phyloP scores from a whole-genome alignment of 2,797 vertebrate species.

The Trichosurus vulpecula region DNA sequence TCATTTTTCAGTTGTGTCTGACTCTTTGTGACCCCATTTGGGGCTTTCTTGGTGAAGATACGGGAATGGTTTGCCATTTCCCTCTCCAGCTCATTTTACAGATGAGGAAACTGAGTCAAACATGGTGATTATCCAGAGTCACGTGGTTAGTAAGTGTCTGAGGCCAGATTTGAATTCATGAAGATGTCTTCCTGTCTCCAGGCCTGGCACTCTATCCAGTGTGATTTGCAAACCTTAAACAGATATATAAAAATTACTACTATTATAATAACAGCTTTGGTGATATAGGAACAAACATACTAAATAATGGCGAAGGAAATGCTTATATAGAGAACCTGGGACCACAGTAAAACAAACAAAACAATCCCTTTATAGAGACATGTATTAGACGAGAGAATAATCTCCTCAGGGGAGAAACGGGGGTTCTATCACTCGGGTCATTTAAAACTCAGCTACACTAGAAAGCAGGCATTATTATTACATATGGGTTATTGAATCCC shows the following conservation, averaged over 20 bases:
- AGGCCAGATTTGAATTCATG: not conserved
- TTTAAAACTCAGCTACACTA: constrained; percentile 29
- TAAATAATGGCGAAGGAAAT: not conserved
- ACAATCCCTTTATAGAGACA: constrained; percentile 2
- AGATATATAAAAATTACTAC: not conserved
- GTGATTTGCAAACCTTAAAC: not conserved
- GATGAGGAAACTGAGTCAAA: not conserved
- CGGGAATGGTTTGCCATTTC: not conserved
- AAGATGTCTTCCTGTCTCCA: not conserved
- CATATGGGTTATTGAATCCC: not conserved
- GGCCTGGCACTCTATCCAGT: not conserved
- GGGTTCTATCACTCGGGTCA: not conserved
- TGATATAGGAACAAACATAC: not conserved
- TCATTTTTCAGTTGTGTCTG: not conserved
- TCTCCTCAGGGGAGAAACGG: not conserved
- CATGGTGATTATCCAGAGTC: not conserved
- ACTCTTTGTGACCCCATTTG: not conserved
- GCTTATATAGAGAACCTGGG: not conserved
- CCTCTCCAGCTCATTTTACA: not conserved
- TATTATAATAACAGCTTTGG: not conserved
- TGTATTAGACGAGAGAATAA: constrained; percentile 20
- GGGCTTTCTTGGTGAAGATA: not conserved
- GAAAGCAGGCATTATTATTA: not conserved
- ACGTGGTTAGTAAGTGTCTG: not conserved
- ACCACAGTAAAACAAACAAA: not conserved